Base-by-base conservation (phyloP, 2,113 vertebrate species). In the Hippocampus mohnikei region DNA sequence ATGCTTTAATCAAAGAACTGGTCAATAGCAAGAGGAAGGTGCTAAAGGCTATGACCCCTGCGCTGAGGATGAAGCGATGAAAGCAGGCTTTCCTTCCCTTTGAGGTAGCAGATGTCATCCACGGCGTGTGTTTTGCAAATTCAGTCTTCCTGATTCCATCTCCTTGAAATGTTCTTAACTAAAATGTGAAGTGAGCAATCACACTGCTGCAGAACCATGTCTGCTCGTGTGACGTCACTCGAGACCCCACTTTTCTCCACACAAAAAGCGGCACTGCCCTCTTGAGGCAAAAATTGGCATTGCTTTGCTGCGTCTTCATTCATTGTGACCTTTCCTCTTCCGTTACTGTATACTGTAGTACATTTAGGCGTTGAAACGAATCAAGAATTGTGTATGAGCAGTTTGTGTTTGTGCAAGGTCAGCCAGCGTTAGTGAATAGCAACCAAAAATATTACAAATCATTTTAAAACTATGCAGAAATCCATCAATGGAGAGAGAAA, bases 1-100 rank as follows among this genome's bases (percentile, higher is more conserved):
- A 86, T 86, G 81, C 81, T 87, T 85, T 88, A 89, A 89, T 89
- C 87, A 89, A 87, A 84, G 83, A 82, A 81, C 77, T 85, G 86
- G 81, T 89, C 91, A 89, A 89, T 87, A 85, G 80, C 82, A 79
- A 80, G 81, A 77, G 59, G 62, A 77, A 81, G 83, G 74, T 85
- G 81, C 84, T 75, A 80, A 83, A 85, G 85, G 83, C 75, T 81
- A 81, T 15, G 13, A 69, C 77, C 58, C 60, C 77, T 83, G 66
- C 75, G 6, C 2, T 13, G 27, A 40, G 8, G 61, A n/a, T 12
- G 62, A 11, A 23, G 58, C 15, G 5, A 60, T 8, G 2, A 50
- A 18, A 1, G 16, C 16, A 50, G 7, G 33, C 13, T 18, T 33
- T 60, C 58, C 25, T 29, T 29, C 56, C 15, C 27, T 60, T 60